These are phyloP conservation scores for Psylliodes chrysocephalus DNA, from an alignment of 2,888 invertebrate genomes.

Conservation along the genomic window DNA sequence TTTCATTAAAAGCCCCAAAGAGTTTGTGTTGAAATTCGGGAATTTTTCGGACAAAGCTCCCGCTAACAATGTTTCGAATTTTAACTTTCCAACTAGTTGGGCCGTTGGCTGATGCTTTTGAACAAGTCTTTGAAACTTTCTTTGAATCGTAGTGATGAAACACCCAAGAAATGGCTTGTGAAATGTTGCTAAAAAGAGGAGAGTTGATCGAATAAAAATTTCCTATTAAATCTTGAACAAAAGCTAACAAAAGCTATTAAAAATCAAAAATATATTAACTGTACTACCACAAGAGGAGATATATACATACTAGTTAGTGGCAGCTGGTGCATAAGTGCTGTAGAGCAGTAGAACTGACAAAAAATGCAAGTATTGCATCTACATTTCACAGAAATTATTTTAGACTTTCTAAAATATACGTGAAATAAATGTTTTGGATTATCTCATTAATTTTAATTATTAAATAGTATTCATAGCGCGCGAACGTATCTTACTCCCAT, in stretches of 20 bases:
- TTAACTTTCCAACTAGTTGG: constrained; percentile 25
- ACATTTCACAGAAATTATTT: too few relatives aligned
- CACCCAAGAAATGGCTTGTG: constrained; percentile 13
- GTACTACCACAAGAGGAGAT: too few relatives aligned
- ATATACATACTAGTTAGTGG: too few relatives aligned
- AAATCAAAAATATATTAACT: too few relatives aligned
- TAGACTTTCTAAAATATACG: too few relatives aligned
- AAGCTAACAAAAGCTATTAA: background rate
- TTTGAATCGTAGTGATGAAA: constrained; percentile 12
- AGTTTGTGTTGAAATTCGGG: constrained; percentile 26
- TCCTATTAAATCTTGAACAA: background rate
- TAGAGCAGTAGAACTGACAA: too few relatives aligned
- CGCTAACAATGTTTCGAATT: constrained; percentile 27
- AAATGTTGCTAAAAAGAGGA: background rate
- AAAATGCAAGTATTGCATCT: too few relatives aligned
- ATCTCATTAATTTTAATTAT: too few relatives aligned
- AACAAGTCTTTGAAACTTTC: constrained; percentile 21
- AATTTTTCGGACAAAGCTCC: constrained; percentile 29
- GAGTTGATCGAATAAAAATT: background rate
- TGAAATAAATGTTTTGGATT: too few relatives aligned
- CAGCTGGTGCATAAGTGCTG: too few relatives aligned
- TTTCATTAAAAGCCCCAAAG: constrained; percentile 32
- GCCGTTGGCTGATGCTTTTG: constrained; percentile 9
- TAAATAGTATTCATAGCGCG: too few relatives aligned
- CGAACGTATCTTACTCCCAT: too few relatives aligned